Conservation (phyloP, 2,888 invertebrate species). For the Phlogophora meticulosa region DNA sequence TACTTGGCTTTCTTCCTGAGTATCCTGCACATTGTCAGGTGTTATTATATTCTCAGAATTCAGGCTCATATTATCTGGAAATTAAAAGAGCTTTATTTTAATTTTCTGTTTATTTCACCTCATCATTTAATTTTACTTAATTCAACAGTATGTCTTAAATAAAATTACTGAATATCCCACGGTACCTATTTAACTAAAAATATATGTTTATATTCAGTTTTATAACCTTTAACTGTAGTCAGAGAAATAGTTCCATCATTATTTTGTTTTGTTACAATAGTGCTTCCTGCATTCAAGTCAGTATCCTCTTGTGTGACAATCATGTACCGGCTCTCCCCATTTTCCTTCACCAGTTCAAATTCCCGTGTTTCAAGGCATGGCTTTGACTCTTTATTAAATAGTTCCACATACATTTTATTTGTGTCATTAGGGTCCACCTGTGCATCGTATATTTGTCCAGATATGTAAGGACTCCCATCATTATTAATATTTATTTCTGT, state of each 20-base stretch:
- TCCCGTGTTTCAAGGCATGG: constrained; percentile 76
- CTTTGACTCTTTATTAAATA: constrained; percentile 76
- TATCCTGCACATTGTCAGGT: constrained; percentile 69
- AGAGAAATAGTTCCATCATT: constrained; percentile 86
- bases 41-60: constrained; percentile 70
- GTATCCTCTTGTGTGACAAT: constrained; percentile 76
- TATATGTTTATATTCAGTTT: too few relatives aligned
- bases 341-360: constrained; percentile 78
- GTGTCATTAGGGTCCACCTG: constrained; percentile 65
- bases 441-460: constrained; percentile 54
- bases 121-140: too few relatives aligned
- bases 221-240: constrained; percentile 79
- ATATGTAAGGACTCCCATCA: constrained; percentile 30
- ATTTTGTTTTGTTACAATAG: constrained; percentile 84
- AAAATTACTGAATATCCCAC: too few relatives aligned
- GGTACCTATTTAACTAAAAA: too few relatives aligned
- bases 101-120: not conserved
- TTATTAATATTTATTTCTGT: constrained; percentile 39
- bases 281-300: constrained; percentile 64
- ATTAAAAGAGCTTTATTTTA: not conserved
- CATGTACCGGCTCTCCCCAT: constrained; percentile 79
- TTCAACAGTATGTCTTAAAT: too few relatives aligned
- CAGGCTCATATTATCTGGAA: constrained; percentile 71
- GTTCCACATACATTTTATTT: constrained; percentile 81
- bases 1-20: constrained; percentile 74